phyloP scores from a whole-genome alignment of 2,888 invertebrate genomes.

The Mechanitis messenoides region DNA sequence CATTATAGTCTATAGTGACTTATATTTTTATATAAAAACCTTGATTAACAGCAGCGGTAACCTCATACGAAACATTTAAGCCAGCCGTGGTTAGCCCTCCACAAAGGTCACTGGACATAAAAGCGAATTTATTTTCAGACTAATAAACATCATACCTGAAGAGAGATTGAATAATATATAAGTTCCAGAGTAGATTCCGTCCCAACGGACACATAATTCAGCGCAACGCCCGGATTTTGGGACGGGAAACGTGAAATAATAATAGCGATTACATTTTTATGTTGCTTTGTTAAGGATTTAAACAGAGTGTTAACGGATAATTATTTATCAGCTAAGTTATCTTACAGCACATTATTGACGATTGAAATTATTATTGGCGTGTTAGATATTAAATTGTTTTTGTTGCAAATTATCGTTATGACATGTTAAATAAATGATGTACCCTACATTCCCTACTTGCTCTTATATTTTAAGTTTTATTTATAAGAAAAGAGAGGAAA shows the following conservation, averaged over 20 bases:
- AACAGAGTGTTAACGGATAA: conserved; percentile 5
- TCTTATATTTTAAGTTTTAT: too few species aligned
- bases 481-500: too few species aligned
- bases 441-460: too few species aligned
- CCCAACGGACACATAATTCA: conserved; percentile 59
- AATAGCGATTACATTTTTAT: conserved; percentile 44
- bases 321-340: background rate
- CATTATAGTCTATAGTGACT: background rate
- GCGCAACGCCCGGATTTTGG: conserved; percentile 47
- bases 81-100: conserved; percentile 12
- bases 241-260: conserved; percentile 37
- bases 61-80: conserved; percentile 2
- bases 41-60: background rate
- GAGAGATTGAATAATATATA: conserved; percentile 69
- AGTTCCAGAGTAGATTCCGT: conserved; percentile 54
- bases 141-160: conserved; percentile 71
- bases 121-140: conserved; percentile 36
- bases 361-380: too few species aligned
- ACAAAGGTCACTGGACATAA: conserved; percentile 52
- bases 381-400: too few species aligned
- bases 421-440: too few species aligned
- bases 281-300: conserved; percentile 20
- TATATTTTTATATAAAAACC: conserved; percentile 1
- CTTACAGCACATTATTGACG: too few species aligned
- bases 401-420: too few species aligned